Conservation (phyloP, 2,113 vertebrate species). For the Lepus americanus region DNA sequence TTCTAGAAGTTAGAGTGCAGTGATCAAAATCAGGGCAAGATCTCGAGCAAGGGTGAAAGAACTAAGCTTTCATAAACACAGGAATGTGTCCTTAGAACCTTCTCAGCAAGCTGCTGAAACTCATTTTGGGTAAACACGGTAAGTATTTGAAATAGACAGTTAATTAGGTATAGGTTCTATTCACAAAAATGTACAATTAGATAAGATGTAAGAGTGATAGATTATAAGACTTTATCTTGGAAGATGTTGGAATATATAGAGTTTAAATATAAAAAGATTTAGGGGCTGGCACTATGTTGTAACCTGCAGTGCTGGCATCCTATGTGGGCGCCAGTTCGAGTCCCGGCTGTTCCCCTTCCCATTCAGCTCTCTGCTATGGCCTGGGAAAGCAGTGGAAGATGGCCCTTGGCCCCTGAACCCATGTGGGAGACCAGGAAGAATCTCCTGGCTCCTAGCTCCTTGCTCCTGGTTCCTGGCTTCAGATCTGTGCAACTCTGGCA, state of each 20-base stretch:
- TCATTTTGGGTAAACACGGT: not conserved
- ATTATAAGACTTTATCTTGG: not conserved
- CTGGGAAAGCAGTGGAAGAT: too few relatives aligned
- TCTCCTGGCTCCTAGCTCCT: too few relatives aligned
- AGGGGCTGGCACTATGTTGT: too few relatives aligned
- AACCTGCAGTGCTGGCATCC: too few relatives aligned
- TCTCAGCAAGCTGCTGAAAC: not conserved
- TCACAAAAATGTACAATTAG: not conserved
- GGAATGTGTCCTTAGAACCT: not conserved
- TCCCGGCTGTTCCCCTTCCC: too few relatives aligned
- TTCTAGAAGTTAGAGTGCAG: constrained; percentile 3
- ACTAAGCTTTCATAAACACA: not conserved
- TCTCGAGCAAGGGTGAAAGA: not conserved
- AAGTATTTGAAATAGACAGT: not conserved
- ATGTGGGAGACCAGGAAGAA: too few relatives aligned
- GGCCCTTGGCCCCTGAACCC: too few relatives aligned
- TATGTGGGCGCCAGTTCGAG: too few relatives aligned
- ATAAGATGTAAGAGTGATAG: not conserved
- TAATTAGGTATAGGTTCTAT: not conserved
- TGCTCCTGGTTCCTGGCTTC: too few relatives aligned
- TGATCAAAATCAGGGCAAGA: not conserved
- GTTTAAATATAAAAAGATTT: not conserved
- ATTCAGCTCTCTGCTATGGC: too few relatives aligned
- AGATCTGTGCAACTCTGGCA: too few relatives aligned
- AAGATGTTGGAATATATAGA: not conserved